Conservation (phyloP, 2,888 invertebrate genomes). For the Drosophila subquinaria region DNA sequence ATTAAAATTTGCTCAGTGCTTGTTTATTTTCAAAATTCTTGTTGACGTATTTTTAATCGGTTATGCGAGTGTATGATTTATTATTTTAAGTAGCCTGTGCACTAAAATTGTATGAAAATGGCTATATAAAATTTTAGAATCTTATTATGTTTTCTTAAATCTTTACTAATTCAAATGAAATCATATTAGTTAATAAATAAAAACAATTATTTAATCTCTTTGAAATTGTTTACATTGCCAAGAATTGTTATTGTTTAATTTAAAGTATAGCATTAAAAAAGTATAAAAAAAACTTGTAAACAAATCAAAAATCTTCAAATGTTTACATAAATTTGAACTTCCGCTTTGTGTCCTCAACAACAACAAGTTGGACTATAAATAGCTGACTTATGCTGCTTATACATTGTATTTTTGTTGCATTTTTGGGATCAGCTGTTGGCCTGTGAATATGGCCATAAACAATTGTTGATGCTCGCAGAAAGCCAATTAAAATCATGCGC, state of each 20-base stretch:
- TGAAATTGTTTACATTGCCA: constrained; percentile 8
- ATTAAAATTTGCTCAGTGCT: constrained; percentile 19
- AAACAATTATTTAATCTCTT: neutral
- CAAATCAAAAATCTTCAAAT: constrained; percentile 9
- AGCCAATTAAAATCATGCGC: constrained; percentile 76
- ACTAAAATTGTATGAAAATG: neutral
- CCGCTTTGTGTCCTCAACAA: constrained; percentile 28
- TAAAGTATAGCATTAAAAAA: constrained; percentile 7
- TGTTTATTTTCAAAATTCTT: neutral
- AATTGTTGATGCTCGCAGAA: constrained; percentile 62
- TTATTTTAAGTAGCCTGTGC: neutral
- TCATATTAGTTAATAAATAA: neutral
- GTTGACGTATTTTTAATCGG: neutral
- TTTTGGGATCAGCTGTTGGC: constrained; percentile 56
- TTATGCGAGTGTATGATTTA: neutral
- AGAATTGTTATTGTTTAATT: constrained; percentile 15
- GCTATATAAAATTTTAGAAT: neutral
- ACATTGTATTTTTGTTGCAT: constrained; percentile 7
- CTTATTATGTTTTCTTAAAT: neutral
- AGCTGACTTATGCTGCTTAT: constrained; percentile 22
- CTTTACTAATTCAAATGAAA: neutral
- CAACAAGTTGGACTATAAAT: constrained; percentile 17
- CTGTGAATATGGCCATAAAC: constrained; percentile 62
- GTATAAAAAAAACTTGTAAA: constrained; percentile 10
- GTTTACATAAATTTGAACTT: constrained; percentile 31